Percentiles rank a stretch among this genome's conserved stretches.
phyloP scores from a whole-genome alignment of 2,113 vertebrate genomes.

The Hydrolagus affinis region DNA sequence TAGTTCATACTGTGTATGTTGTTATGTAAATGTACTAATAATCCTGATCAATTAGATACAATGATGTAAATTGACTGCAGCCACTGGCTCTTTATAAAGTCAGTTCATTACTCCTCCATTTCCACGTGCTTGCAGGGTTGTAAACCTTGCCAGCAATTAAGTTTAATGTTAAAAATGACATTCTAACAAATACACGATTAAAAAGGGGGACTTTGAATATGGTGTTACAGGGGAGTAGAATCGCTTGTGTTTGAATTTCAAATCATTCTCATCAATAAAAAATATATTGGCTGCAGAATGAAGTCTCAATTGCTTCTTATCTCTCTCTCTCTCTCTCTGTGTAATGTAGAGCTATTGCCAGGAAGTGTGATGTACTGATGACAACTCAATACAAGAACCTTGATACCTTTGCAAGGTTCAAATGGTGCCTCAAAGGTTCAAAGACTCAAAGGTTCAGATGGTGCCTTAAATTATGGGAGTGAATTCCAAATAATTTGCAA shows the following conservation, averaged over 20 bases:
- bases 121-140: not conserved
- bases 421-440: no score
- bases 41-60: not conserved
- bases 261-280: not conserved
- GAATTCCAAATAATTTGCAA: no score
- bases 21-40: no score
- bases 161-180: not conserved
- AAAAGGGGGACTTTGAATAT: no score
- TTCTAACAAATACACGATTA: not conserved
- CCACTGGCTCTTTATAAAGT: conserved; percentile 1
- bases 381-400: no score
- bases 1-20: not conserved
- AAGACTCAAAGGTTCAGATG: no score
- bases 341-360: no score
- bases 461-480: no score
- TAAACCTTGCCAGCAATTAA: not conserved
- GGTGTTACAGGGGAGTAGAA: not conserved
- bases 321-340: not conserved
- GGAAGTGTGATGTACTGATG: no score
- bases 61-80: not conserved
- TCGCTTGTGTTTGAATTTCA: not conserved
- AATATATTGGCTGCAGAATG: conserved; percentile 5
- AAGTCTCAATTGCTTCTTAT: not conserved
- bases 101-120: not conserved
- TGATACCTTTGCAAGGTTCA: no score